phyloP scores from a whole-genome alignment of 2,888 invertebrate species.

The Cataglyphis altisquamis region DNA sequence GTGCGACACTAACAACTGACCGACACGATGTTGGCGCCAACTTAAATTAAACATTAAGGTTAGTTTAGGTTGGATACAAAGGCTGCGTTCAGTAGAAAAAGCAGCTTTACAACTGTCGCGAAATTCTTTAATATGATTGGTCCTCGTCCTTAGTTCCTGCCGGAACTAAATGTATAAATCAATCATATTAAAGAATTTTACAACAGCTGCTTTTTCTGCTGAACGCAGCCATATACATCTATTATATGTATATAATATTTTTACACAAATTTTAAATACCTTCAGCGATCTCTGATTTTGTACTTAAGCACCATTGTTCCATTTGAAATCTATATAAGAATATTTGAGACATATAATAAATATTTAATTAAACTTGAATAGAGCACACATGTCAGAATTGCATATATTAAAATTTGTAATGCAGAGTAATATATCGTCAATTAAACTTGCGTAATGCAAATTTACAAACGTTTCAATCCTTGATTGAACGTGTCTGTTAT shows the following conservation, averaged over 20 bases:
- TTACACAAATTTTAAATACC: not conserved
- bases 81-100: no score
- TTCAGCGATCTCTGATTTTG: not conserved
- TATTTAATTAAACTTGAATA: not conserved
- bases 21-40: not conserved
- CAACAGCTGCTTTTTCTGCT: no score
- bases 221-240: not conserved
- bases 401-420: not conserved
- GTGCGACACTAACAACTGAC: not conserved
- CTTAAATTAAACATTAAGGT: not conserved
- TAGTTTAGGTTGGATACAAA: not conserved
- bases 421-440: not conserved
- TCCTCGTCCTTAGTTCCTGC: no score
- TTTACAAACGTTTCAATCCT: no score
- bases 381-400: not conserved
- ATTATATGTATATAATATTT: not conserved
- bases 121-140: no score
- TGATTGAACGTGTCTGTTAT: no score
- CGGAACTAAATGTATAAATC: no score
- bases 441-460: not conserved
- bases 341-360: not conserved
- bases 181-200: no score
- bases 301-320: not conserved
- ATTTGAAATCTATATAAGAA: not conserved
- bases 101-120: no score